Conservation (phyloP, 2,113 vertebrate species). For the Neotoma lepida region DNA sequence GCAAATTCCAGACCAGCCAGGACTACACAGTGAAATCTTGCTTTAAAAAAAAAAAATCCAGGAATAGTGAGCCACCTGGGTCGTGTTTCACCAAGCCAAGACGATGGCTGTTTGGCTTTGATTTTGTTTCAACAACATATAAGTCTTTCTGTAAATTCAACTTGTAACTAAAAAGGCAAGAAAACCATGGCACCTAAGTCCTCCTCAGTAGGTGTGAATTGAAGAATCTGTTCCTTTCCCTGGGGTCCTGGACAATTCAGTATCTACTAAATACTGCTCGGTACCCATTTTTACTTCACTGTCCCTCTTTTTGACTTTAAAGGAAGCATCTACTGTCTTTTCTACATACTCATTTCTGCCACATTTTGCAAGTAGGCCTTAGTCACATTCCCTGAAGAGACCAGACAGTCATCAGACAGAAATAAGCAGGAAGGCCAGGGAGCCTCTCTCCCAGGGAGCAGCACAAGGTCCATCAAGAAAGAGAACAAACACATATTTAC, state of each 20-base stretch:
- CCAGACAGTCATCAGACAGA: neutral
- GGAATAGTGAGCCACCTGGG: neutral
- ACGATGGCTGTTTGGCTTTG: constrained; percentile 7
- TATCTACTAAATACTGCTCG: neutral
- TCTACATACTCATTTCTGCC: neutral
- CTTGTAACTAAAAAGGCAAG: constrained; percentile 25
- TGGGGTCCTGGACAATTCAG: neutral
- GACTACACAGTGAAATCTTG: neutral
- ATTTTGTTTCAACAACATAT: neutral
- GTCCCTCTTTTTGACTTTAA: neutral
- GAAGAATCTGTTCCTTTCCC: neutral
- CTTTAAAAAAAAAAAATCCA: neutral
- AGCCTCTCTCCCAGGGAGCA: neutral
- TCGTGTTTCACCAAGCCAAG: neutral
- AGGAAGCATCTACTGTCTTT: neutral
- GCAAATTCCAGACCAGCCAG: neutral
- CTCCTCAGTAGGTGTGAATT: neutral
- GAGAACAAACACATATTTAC: neutral
- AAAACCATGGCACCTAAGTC: neutral
- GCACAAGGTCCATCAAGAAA: neutral
- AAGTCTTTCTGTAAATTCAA: neutral
- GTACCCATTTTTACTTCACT: neutral
- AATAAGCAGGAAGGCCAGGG: neutral
- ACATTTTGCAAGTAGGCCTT: neutral
- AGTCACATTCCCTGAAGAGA: neutral